phyloP scores from a whole-genome alignment of 2,113 vertebrate genomes.

The Illadopsis cleaveri region DNA sequence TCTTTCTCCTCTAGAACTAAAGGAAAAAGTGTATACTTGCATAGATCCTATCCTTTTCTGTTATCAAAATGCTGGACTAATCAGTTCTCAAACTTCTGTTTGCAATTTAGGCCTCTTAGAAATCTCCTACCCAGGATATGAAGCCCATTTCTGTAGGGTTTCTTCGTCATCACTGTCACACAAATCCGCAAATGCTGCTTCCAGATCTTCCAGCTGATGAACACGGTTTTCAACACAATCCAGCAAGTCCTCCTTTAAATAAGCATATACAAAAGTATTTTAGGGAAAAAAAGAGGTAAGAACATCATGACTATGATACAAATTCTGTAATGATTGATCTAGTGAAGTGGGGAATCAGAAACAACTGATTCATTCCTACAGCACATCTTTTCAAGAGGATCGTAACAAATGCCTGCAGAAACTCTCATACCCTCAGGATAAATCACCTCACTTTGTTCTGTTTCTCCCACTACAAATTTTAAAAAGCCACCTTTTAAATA shows the following conservation, averaged over 20 bases:
- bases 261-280: not conserved
- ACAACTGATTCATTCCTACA: not conserved
- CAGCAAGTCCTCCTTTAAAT: conserved; percentile 74
- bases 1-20: not conserved
- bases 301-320: not conserved
- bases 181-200: conserved; percentile 90
- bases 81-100: not conserved
- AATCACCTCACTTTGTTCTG: not conserved
- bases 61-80: not conserved
- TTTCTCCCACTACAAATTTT: not conserved
- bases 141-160: conserved; percentile 82
- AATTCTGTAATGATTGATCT: not conserved
- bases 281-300: not conserved
- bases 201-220: conserved; percentile 91
- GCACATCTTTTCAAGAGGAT: not conserved
- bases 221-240: conserved; percentile 88
- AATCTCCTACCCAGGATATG: conserved; percentile 78
- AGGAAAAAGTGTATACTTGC: not conserved
- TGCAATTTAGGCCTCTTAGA: not conserved
- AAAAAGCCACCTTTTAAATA: not conserved
- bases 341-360: not conserved
- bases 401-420: not conserved
- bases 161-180: conserved; percentile 88
- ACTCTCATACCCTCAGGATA: not conserved
- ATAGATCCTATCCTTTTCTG: not conserved